These are phyloP conservation scores for Lordiphosa clarofinis DNA, from an alignment of 1,140 invertebrate species.

Conservation along the genomic window DNA sequence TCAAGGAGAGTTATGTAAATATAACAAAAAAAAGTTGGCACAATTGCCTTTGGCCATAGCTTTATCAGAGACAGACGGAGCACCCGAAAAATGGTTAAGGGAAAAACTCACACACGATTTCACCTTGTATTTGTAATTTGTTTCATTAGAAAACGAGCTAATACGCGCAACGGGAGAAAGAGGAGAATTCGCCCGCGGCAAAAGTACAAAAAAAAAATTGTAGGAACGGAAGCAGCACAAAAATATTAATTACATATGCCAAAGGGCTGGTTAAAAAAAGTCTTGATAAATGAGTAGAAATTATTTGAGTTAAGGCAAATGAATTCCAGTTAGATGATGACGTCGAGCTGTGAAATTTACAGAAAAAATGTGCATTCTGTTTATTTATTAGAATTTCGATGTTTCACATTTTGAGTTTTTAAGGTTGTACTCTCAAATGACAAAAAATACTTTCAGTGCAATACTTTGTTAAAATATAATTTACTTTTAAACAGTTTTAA, in stretches of 20 bases:
- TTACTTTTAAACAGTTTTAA: too few species aligned
- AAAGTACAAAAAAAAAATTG: not conserved
- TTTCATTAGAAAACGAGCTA: conserved; percentile 47
- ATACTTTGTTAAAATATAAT: too few species aligned
- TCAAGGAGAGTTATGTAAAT: conserved; percentile 36
- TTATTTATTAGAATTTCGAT: too few species aligned
- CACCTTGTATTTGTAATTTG: conserved; percentile 40
- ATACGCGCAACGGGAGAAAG: conserved; percentile 26
- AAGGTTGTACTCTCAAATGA: too few species aligned
- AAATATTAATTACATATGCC: conserved; percentile 46
- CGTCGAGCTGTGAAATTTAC: too few species aligned
- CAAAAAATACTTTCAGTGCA: too few species aligned
- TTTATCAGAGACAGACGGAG: conserved; percentile 44
- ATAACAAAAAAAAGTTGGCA: conserved; percentile 9
- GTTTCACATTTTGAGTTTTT: too few species aligned
- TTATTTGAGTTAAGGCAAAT: conserved; percentile 15
- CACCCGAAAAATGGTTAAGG: not conserved
- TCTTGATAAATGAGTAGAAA: conserved; percentile 45
- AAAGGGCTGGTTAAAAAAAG: conserved; percentile 27
- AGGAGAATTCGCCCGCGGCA: conserved; percentile 26
- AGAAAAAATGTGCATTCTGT: too few species aligned
- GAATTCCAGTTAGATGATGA: conserved; percentile 18
- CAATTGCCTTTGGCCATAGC: conserved; percentile 46
- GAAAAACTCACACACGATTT: not conserved
- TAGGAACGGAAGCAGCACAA: not conserved